Conservation (phyloP, 2,888 invertebrate species). For the Epiblema foenella region DNA sequence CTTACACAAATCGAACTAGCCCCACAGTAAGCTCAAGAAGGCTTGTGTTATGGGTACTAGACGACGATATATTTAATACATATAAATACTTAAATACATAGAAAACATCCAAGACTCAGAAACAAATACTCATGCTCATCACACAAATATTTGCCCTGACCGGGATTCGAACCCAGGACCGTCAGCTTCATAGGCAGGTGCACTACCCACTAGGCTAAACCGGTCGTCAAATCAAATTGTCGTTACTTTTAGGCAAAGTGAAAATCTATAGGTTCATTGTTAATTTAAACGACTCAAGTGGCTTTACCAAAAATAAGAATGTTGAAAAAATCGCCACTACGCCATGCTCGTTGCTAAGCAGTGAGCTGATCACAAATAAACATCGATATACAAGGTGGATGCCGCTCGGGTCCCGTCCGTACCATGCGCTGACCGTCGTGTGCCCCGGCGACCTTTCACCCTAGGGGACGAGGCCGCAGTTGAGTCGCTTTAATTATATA, state of each 20-base stretch:
- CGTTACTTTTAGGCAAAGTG: not conserved
- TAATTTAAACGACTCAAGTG: not conserved
- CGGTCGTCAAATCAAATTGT: too few relatives aligned
- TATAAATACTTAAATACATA: too few relatives aligned
- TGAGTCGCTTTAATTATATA: slow-evolving; percentile 54
- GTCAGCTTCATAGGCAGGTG: too few relatives aligned
- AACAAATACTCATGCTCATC: too few relatives aligned
- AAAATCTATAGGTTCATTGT: not conserved
- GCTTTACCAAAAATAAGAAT: not conserved
- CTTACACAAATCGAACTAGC: too few relatives aligned
- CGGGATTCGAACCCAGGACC: too few relatives aligned
- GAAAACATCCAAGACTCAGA: too few relatives aligned
- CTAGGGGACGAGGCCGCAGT: slow-evolving; percentile 66
- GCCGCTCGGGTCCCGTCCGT: slow-evolving; percentile 66
- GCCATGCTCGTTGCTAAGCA: not conserved
- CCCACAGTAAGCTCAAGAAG: too few relatives aligned
- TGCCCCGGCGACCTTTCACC: slow-evolving; percentile 81
- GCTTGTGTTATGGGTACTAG: too few relatives aligned
- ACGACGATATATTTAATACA: too few relatives aligned
- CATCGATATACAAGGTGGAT: slow-evolving; percentile 4
- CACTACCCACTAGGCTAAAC: too few relatives aligned
- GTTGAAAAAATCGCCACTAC: not conserved
- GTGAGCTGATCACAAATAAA: slow-evolving; percentile 23
- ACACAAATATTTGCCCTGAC: too few relatives aligned
- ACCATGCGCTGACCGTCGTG: slow-evolving; percentile 81